Percentiles rank a stretch among this genome's conserved stretches.
phyloP scores from a whole-genome alignment of 2,888 invertebrate species.

The Brassicogethes aeneus region DNA sequence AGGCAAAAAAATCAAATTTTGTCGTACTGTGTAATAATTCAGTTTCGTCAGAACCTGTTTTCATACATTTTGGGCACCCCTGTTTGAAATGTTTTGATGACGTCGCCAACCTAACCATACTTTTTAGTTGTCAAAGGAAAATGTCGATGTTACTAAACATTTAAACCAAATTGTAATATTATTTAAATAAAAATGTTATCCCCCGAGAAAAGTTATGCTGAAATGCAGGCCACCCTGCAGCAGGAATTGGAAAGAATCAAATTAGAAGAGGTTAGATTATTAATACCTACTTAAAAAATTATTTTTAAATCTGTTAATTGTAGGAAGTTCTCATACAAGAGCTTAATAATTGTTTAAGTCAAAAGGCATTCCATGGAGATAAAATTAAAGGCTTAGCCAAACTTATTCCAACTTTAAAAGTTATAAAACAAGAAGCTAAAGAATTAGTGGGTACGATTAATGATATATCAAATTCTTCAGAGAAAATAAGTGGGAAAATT shows the following conservation, averaged over 20 bases:
- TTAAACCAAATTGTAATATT: slow-evolving; percentile 2
- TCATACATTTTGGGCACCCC: too few species aligned
- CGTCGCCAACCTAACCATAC: neutral
- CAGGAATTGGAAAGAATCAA: slow-evolving; percentile 49
- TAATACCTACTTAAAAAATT: slow-evolving; percentile 5
- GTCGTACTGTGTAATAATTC: too few species aligned
- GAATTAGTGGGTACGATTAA: slow-evolving; percentile 78
- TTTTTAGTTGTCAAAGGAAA: neutral
- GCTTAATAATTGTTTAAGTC: slow-evolving; percentile 60
- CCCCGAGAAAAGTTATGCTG: slow-evolving; percentile 15
- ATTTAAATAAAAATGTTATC: slow-evolving; percentile 7
- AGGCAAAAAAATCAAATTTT: too few species aligned
- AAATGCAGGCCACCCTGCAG: slow-evolving; percentile 46
- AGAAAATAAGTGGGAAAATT: slow-evolving; percentile 93
- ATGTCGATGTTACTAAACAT: slow-evolving; percentile 1
- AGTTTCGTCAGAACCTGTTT: too few species aligned
- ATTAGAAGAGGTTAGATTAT: slow-evolving; percentile 46
- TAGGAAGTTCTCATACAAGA: slow-evolving; percentile 64
- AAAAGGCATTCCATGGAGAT: slow-evolving; percentile 68
- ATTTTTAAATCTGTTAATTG: slow-evolving; percentile 15
- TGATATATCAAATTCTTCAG: slow-evolving; percentile 79
- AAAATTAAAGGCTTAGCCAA: slow-evolving; percentile 74
- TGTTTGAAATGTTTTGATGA: too few species aligned
- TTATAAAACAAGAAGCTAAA: slow-evolving; percentile 68
- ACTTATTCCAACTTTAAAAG: slow-evolving; percentile 69